Evolutionary conservation across 2,888 invertebrate genomes (phyloP).

Genomic region (Pilophorus perplexus): DNA sequence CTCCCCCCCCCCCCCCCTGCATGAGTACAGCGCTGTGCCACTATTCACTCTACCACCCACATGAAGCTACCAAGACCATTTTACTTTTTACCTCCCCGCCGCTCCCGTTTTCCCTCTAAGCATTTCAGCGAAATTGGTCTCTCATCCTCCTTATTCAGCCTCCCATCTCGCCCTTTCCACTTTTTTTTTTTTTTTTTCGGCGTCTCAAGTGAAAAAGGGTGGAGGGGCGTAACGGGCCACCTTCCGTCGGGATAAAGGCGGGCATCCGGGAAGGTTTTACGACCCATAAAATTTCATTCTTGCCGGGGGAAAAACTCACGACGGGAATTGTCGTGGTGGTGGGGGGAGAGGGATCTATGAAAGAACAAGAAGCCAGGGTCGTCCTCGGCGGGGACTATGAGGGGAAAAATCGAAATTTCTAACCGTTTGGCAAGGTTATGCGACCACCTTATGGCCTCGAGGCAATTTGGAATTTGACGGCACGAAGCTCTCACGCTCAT

Average conservation of each 20-base stretch:
- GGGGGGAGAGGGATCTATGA: background rate
- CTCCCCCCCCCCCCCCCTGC: background rate
- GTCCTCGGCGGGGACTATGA: too few relatives aligned
- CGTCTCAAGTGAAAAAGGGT: background rate
- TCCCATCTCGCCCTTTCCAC: background rate
- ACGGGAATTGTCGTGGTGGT: background rate
- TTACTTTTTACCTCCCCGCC: conserved; percentile 7
- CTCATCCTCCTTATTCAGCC: background rate
- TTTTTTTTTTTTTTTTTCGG: background rate
- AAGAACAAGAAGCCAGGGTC: background rate
- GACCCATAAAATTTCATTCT: conserved; percentile 23
- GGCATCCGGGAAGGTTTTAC: conserved; percentile 6
- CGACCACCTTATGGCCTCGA: too few relatives aligned
- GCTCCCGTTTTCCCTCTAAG: background rate
- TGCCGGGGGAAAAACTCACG: background rate
- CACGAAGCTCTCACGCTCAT: too few relatives aligned
- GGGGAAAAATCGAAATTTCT: too few relatives aligned
- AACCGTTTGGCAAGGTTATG: too few relatives aligned
- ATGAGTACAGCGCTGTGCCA: too few relatives aligned
- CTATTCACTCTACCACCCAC: conserved; percentile 20
- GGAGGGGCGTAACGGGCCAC: background rate
- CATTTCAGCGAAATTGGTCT: conserved; percentile 26
- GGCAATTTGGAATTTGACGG: too few relatives aligned
- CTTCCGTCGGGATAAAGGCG: background rate
- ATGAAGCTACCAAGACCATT: conserved; percentile 11